Evolutionary conservation across 2,113 vertebrate species (phyloP), one percentile per base, ranked within the genome.

Genomic region (Melospiza melodia): DNA sequence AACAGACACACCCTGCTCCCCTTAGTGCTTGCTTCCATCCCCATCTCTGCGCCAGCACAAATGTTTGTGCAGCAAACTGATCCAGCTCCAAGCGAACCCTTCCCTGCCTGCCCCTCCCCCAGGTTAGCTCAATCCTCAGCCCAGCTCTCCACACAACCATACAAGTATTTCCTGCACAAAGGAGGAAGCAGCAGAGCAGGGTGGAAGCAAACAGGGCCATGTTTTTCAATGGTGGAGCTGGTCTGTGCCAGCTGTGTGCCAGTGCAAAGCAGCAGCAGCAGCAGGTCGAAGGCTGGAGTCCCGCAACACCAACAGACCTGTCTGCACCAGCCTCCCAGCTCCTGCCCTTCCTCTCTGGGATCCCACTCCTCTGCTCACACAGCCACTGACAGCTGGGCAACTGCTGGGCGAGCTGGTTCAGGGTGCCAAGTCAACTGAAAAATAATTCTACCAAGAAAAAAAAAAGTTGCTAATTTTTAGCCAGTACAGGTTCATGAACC

Each of bases 51-150:
- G 27, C 90, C 95, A 84, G 93, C 96, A 82, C 92, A 59, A 92
- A 92, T 96, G 94, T 94, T 93, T 96, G 95, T 90, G 96, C 86
- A 96, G 95, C 95, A 94, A 97, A 96, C 92, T 90, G 94, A 93
- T 80, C 94, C 94, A 93, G 88, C 90, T 69, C 81, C 41, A 80
- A 83, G 54, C 6, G 6, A 84, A 68, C 90, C 71, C 78, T 93
- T 61, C 91, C 88, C 72, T 95, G 89, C 76, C 89, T 54, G 72
- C 90, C 90, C 92, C 55, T 94, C 94, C 96, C 89, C 91, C 84
- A 63, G 66, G 59, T 84, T 6, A n/a, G 55, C 18, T 66, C 93
- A 90, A 27, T 67, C 80, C 89, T 87, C 94, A 91, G 41, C 84
- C 91, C 77, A 3, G 77, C 93, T 91, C 89, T 87, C 94, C 96